phyloP scores from a whole-genome alignment of 2,888 invertebrate species.

The Chymomyza amoena region DNA sequence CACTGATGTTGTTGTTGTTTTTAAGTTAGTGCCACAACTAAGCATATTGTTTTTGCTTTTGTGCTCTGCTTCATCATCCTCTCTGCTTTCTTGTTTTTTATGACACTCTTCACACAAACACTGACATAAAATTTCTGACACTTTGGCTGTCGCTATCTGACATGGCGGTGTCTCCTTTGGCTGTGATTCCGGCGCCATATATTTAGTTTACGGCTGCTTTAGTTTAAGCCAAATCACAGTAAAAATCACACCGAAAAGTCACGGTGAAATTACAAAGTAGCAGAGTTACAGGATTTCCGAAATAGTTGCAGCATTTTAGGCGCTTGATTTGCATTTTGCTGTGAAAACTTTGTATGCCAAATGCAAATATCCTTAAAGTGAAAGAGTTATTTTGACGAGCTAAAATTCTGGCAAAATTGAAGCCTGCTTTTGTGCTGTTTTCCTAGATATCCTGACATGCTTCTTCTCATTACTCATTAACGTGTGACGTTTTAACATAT shows the following conservation, averaged over 20 bases:
- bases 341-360: no score
- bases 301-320: background rate
- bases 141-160: conserved; percentile 30
- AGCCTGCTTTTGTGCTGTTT: no score
- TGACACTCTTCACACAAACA: conserved; percentile 59
- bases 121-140: conserved; percentile 61
- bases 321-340: background rate
- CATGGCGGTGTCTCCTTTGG: background rate
- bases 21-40: conserved; percentile 37
- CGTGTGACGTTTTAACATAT: no score
- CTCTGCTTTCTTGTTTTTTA: conserved; percentile 47
- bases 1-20: conserved; percentile 64
- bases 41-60: conserved; percentile 55
- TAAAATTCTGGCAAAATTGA: no score
- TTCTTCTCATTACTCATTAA: no score
- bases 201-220: background rate
- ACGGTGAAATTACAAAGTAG: background rate
- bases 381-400: no score
- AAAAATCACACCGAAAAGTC: background rate
- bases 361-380: no score
- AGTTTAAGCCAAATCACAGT: background rate
- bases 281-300: background rate
- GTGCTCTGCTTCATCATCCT: background rate
- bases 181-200: background rate
- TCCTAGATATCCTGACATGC: no score